Evolutionary conservation across 2,797 vertebrate genomes (phyloP).

Genomic region (Liparis tanakae): DNA sequence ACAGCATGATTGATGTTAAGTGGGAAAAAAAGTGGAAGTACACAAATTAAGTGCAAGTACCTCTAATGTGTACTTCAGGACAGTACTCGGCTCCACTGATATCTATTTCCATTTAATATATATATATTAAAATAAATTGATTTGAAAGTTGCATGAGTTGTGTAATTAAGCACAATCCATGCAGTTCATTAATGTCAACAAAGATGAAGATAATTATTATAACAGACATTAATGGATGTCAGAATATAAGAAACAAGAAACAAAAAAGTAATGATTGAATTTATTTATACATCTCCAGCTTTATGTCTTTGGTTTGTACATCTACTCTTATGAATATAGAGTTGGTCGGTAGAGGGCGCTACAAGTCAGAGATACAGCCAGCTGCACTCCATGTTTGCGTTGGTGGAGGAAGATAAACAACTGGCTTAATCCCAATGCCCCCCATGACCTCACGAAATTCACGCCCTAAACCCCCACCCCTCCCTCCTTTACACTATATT

Average conservation of each 20-base stretch:
- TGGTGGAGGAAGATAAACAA: background rate
- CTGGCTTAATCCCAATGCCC: background rate
- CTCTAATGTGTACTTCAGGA: background rate
- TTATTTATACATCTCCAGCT: background rate
- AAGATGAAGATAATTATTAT: background rate
- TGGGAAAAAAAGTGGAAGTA: background rate
- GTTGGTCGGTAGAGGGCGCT: background rate
- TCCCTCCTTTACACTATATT: too few species aligned
- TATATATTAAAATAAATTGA: background rate
- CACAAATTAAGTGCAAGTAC: background rate
- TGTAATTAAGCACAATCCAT: background rate
- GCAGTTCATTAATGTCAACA: background rate
- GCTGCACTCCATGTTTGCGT: background rate
- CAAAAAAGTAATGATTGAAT: too few species aligned
- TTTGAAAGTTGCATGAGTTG: background rate
- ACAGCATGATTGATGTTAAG: background rate
- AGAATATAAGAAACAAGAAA: background rate
- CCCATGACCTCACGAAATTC: background rate
- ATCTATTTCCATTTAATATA: background rate
- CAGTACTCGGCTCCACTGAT: background rate
- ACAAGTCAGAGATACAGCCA: fast-evolving
- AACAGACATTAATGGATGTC: background rate
- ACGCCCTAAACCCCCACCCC: too few species aligned
- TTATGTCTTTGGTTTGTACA: too few species aligned
- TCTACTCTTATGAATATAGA: too few species aligned